These are phyloP conservation scores for Ptilorrhoa leucosticta DNA, from an alignment of 2,113 vertebrate genomes.

Conservation along the genomic window DNA sequence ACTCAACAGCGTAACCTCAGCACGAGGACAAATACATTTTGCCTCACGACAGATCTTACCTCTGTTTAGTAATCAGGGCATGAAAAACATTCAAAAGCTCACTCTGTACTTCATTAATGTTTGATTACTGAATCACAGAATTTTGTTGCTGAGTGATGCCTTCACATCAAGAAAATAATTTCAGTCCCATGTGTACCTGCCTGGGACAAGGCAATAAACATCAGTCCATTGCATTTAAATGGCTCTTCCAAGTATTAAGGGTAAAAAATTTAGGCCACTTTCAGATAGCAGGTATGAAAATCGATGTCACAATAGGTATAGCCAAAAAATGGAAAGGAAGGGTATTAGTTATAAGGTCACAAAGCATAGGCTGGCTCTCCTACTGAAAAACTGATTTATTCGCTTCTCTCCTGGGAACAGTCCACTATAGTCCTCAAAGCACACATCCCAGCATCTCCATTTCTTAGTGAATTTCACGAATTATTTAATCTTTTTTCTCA, in stretches of 20 bases:
- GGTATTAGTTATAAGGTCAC: neutral
- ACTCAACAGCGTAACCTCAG: neutral
- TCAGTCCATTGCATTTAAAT: neutral
- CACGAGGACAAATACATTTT: neutral
- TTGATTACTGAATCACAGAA: constrained; percentile 11
- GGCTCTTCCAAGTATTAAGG: neutral
- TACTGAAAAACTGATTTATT: neutral
- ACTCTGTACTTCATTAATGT: neutral
- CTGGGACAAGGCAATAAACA: neutral
- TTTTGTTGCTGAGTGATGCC: neutral
- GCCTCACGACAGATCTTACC: neutral
- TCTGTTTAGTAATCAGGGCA: neutral
- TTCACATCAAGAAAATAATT: neutral
- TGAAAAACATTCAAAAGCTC: neutral
- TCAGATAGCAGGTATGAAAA: neutral
- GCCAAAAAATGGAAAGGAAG: neutral
- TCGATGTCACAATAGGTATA: neutral
- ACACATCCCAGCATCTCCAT: neutral
- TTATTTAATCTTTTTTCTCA: neutral
- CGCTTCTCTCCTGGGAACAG: neutral
- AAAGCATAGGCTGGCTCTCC: neutral
- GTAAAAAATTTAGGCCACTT: neutral
- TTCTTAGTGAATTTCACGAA: neutral
- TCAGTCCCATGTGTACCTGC: neutral
- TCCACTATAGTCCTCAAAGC: neutral